Evolutionary conservation across 2,113 vertebrate species (phyloP), one percentile per base, ranked within the genome.

Genomic region (Vulpes lagopus): DNA sequence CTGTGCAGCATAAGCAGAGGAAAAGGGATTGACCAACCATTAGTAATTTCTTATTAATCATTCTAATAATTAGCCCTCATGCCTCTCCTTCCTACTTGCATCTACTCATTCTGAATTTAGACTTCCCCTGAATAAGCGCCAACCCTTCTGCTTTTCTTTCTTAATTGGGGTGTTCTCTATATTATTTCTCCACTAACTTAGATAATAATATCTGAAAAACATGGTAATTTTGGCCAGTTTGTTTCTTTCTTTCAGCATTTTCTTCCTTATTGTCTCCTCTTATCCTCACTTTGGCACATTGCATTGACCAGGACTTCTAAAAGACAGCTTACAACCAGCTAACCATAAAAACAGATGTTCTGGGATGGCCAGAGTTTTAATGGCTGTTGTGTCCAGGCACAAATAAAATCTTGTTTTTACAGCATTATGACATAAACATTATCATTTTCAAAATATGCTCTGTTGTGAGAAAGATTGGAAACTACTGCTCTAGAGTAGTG

Each of bases 401-500:
- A 62, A 89, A 20, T 22, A 14, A 38, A 73, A 65, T 74, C 5
- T 7, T 32, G 53, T 78, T 62, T 86, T 81, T 43, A 53, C 14
- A 86, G 0, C 2, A 17, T 67, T 80, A 62, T 67, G 14, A 10
- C n/a, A 84, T 32, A 14, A 78, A 62, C 6, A 14, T 22, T 83
- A 55, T 67, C 25, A 74, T 86, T 96, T 92, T 59, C 35, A 23
- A 80, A 87, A 43, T 79, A 83, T 92, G 25, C 19, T 43, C 3
- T 67, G 8, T 23, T 94, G 19, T 89, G 19, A 79, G 73, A 92
- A 95, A 84, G 27, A 74, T 78, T 80, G 62, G 5, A 76, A 97
- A 91, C 7, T 65, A 55, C 6, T 62, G 0, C 51, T 84, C 43
- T 57, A 82, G 20, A 65, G 65, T 6, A n/a, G 1, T 20, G 4